phyloP scores from a whole-genome alignment of 2,888 invertebrate species.

The Onchidella celtica region DNA sequence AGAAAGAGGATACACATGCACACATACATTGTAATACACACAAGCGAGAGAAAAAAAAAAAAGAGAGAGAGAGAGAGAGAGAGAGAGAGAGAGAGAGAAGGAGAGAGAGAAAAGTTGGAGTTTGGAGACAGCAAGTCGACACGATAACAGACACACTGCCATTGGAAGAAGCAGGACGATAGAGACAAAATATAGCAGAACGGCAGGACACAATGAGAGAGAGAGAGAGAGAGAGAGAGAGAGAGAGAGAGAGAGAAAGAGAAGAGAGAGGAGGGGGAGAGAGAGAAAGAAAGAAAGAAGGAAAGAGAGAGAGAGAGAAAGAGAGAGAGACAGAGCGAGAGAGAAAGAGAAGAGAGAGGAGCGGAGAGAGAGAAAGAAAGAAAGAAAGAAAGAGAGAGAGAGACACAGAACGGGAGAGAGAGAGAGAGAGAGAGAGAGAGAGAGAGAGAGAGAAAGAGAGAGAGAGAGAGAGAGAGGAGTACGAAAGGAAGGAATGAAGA shows the following conservation, averaged over 20 bases:
- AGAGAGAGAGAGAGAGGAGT: too few species aligned
- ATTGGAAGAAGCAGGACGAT: too few species aligned
- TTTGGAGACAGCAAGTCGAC: too few species aligned
- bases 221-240: too few species aligned
- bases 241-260: too few species aligned
- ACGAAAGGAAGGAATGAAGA: too few species aligned
- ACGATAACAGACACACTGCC: too few species aligned
- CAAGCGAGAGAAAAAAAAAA: slow-evolving; percentile 3
- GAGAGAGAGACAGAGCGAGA: not conserved
- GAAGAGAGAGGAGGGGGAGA: slow-evolving; percentile 1
- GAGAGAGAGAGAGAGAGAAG: not conserved
- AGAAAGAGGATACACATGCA: not conserved
- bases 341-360: not conserved
- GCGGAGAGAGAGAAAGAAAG: not conserved
- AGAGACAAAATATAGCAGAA: too few species aligned
- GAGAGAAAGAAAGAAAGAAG: not conserved
- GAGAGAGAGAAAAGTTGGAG: not conserved
- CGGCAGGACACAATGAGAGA: too few species aligned
- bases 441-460: not conserved
- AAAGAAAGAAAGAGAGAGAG: not conserved
- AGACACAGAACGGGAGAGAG: not conserved
- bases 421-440: too few species aligned
- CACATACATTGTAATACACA: not conserved
- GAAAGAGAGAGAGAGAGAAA: not conserved
- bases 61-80: slow-evolving; percentile 11